Conservation (phyloP, 1,140 invertebrate genomes). For the Daktulosphaira vitifoliae region DNA sequence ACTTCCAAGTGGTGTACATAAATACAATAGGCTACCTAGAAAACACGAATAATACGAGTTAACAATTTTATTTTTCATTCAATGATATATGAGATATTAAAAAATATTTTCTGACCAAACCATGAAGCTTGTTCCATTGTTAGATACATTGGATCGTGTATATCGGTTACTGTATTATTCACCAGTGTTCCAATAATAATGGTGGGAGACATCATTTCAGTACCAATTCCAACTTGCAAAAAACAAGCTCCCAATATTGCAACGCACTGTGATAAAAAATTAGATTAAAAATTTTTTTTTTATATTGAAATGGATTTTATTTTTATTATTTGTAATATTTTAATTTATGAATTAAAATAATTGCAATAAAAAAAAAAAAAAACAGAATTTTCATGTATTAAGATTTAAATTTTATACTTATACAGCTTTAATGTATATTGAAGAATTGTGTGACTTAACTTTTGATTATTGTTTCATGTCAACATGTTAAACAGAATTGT, state of each 20-base stretch:
- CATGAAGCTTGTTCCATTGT: constrained; percentile 38
- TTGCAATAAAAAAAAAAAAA: too few species aligned
- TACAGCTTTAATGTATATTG: too few species aligned
- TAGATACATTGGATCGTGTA: constrained; percentile 10
- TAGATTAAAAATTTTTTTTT: too few species aligned
- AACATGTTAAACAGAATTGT: too few species aligned
- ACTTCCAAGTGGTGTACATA: constrained; percentile 35
- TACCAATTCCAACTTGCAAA: constrained; percentile 37
- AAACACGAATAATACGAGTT: neutral
- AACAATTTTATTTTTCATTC: neutral
- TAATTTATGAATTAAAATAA: too few species aligned
- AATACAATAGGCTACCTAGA: constrained; percentile 36
- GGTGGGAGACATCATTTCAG: constrained; percentile 37
- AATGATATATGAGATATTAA: neutral
- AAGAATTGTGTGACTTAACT: too few species aligned
- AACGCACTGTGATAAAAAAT: neutral
- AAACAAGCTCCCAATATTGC: neutral
- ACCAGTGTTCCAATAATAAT: constrained; percentile 39
- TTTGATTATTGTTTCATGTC: too few species aligned
- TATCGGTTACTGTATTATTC: neutral
- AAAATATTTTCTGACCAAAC: constrained; percentile 38
- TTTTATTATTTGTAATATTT: too few species aligned
- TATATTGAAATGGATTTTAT: too few species aligned
- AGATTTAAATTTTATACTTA: too few species aligned
- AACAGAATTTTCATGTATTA: too few species aligned